Evolutionary conservation across 1,140 invertebrate genomes (phyloP).

Genomic region (Pinna nobilis): DNA sequence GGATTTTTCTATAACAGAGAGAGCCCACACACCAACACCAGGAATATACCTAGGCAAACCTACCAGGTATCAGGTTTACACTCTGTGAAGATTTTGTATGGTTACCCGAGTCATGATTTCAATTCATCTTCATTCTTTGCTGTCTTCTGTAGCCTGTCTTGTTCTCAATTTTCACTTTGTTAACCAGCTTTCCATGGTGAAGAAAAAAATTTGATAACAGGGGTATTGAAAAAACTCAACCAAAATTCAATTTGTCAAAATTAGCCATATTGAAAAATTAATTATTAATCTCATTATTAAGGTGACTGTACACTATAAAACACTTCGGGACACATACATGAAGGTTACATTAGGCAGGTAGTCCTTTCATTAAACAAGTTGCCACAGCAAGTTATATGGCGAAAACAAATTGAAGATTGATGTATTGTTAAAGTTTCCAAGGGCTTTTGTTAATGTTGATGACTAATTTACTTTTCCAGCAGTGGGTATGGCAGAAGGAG

Average conservation of each 20-base stretch:
- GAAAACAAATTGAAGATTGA: background rate
- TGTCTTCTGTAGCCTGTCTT: background rate
- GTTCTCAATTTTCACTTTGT: background rate
- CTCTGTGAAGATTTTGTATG: background rate
- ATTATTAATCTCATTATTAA: background rate
- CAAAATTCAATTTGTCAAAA: too few relatives aligned
- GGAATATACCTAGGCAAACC: conserved; percentile 98
- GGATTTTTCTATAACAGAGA: conserved; percentile 97
- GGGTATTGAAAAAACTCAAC: too few relatives aligned
- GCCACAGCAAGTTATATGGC: background rate
- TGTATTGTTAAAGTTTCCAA: background rate
- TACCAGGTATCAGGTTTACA: conserved; percentile 79
- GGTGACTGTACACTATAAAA: background rate
- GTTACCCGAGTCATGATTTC: background rate
- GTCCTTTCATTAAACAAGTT: background rate
- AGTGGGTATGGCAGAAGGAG: conserved; percentile 55
- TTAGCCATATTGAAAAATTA: too few relatives aligned
- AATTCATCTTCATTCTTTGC: background rate
- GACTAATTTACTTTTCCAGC: conserved; percentile 1
- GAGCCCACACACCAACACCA: conserved; percentile 97
- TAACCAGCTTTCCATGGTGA: too few relatives aligned
- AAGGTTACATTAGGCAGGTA: background rate
- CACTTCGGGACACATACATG: background rate
- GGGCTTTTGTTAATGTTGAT: background rate
- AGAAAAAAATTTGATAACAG: background rate